Evolutionary conservation across 64 coral and sea anemone species (phyloP), one percentile per base, ranked within the genome.

Genomic region (Montipora efflorescens): DNA sequence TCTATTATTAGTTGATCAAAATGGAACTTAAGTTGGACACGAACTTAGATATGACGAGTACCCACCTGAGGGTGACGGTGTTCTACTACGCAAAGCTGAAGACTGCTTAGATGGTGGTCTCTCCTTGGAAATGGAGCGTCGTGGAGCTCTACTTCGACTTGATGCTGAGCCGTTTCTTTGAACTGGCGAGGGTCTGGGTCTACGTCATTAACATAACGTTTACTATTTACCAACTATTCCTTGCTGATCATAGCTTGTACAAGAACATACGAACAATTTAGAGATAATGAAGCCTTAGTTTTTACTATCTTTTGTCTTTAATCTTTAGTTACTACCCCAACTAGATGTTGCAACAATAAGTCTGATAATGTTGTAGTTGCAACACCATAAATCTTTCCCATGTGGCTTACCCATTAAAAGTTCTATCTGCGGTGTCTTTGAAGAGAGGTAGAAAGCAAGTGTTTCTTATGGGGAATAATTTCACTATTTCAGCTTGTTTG

Each of bases 41-140:
- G 36, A 36, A 36, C 36, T 36, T 36, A 36, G 36, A 36, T 36
- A 36, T 36, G 36, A 16, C 3, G 10, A 47, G 66, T 49, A 71
- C 82, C 59, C 44, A 96, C 95, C 92, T 82, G 91, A 85, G 16
- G 93, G 96, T 50, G 96, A 98, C 18, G 92, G 95, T 73, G 77
- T 95, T 69, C 89, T 90, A 72, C 93, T 92, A 50, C 89, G 89
- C 90, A 95, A 74, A 74, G 67, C 83, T 61, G 77, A 70, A 12
- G 82, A 50, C 66, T 71, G 82, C 22, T 86, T 86, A 2, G 75
- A 52, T 5, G 92, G 67, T 8, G 84, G 88, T 74, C 96, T 94
- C 75, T 98, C 96, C 76, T 86, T 23, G 5, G 96, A 98, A 53
- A 93, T 80, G n/a, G 96, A 98, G 4, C 96, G 93, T 7, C 94